Base-by-base conservation (phyloP, 2,888 invertebrate species). In the Heteromyza rotundicornis region DNA sequence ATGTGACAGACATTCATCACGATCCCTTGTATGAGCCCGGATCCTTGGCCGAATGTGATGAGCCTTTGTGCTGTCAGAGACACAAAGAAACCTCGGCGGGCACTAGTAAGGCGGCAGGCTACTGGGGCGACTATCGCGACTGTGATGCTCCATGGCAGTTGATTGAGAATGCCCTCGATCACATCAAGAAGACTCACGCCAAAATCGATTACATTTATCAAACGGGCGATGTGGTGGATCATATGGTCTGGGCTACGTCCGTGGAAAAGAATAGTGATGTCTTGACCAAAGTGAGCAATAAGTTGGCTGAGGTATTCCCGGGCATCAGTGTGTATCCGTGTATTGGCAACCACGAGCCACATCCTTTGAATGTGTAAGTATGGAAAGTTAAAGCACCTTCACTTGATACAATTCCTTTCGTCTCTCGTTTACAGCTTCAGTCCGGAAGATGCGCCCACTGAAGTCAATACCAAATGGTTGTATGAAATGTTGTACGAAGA, bases 171-270 rank as follows among this genome's bases (percentile, higher is more conserved):
- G 86, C 89, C 23, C 83, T 95, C 64, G 82, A 87, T 14, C 87
- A 89, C 58, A 86, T 90, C 2, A 82, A 82, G 17, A 81, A 83
- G 20, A 81, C 84, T 19, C 88, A 89, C 72, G 73, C 88, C 85
- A 84, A 89, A 44, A 83, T 89, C 20, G 89, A 89, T 67, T 86
- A 87, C 23, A 85, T 96, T 5, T 90, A 94, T 73, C 92, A 92
- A 79, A 92, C 95, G 19, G 96, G 96, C 1, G 96, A 96, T 76
- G 87, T 93, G 3, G 88, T 95, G 50, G 90, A 94, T 71, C 96
- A 96, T 76, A 89, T 90, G 66, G 87, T 94, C n/a, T 97, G 96
- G 96, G 89, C 89, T 69, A 95, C 95, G 2, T 87, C 89, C 0
- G 83, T 85, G 32, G 84, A 86, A 51, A 84, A 86, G 66, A 94